phyloP scores from a whole-genome alignment of 1,140 invertebrate species.

The Ditylenchus dipsaci region DNA sequence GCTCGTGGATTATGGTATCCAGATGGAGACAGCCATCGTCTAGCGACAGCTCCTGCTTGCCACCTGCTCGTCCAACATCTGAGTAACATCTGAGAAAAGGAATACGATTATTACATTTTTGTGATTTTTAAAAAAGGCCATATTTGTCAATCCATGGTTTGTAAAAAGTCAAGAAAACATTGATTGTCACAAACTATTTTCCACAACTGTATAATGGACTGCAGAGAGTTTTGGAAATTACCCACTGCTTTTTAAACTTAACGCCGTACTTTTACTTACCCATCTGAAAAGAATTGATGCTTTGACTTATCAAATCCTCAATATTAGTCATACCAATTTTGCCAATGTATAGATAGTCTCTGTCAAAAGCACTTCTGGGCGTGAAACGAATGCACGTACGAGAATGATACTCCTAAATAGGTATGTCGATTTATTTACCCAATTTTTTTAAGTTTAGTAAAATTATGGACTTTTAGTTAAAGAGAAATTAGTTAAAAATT shows the following conservation, averaged over 20 bases:
- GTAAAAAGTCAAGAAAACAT: too few relatives aligned
- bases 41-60: constrained; percentile 54
- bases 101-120: not conserved
- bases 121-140: constrained; percentile 3
- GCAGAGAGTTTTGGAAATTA: constrained; percentile 1
- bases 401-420: constrained; percentile 63
- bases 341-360: constrained; percentile 63
- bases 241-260: constrained; percentile 1
- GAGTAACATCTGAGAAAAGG: constrained; percentile 50
- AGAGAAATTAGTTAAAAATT: too few relatives aligned
- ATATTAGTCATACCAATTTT: constrained; percentile 52
- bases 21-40: constrained; percentile 56
- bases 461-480: too few relatives aligned
- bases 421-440: not conserved
- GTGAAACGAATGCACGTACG: constrained; percentile 67
- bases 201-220: constrained; percentile 5
- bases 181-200: too few relatives aligned
- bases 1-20: constrained; percentile 64
- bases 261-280: too few relatives aligned
- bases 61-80: constrained; percentile 55
- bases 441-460: not conserved
- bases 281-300: not conserved
- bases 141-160: constrained; percentile 4
- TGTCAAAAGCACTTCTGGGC: constrained; percentile 60
- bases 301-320: not conserved